phyloP scores from a whole-genome alignment of 2,888 invertebrate species.

The Scaptomyza reducta region DNA sequence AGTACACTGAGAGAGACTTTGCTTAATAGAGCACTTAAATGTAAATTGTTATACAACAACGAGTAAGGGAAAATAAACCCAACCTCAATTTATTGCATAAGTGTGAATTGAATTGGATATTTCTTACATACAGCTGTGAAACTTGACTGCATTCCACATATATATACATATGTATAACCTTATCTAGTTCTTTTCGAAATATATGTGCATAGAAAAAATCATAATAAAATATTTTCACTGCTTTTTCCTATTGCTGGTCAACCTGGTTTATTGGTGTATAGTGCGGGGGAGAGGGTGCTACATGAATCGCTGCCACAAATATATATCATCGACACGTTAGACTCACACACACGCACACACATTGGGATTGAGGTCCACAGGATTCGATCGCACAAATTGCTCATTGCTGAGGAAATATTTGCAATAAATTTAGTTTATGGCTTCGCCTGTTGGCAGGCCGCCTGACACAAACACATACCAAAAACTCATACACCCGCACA shows the following conservation, averaged over 20 bases:
- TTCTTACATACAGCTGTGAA: too few relatives aligned
- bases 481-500: constrained; percentile 3
- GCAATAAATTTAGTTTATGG: constrained; percentile 83
- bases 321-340: constrained; percentile 80
- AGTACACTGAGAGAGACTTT: constrained; percentile 52
- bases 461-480: constrained; percentile 57
- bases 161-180: neutral
- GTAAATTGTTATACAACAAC: neutral
- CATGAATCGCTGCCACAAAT: constrained; percentile 67
- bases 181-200: neutral
- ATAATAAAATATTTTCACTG: constrained; percentile 34
- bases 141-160: neutral
- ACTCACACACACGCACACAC: constrained; percentile 45
- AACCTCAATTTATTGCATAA: constrained; percentile 3
- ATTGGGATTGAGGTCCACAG: constrained; percentile 51
- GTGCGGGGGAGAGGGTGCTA: neutral
- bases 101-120: neutral
- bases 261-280: constrained; percentile 13
- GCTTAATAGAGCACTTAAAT: constrained; percentile 31
- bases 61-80: neutral
- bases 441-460: constrained; percentile 69
- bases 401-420: constrained; percentile 83
- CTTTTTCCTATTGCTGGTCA: constrained; percentile 46
- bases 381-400: constrained; percentile 81
- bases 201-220: constrained; percentile 16